Percentiles rank a stretch among this genome's conserved stretches.
phyloP scores from a whole-genome alignment of 2,888 invertebrate species.

The Allolobophora icterica region DNA sequence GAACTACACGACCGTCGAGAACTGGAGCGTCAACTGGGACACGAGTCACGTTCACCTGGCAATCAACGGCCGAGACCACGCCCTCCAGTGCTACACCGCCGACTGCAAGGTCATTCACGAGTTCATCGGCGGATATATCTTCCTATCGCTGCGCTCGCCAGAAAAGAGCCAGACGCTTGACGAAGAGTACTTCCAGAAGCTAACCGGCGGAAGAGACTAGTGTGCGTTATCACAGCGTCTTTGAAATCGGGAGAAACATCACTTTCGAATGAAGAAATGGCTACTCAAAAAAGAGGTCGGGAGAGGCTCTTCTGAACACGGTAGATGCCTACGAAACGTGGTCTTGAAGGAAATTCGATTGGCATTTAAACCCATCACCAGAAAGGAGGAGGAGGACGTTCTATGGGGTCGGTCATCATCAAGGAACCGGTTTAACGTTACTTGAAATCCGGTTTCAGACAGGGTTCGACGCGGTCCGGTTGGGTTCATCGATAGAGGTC shows the following conservation, averaged over 20 bases:
- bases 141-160: conserved; percentile 95
- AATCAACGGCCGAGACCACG: conserved; percentile 80
- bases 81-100: conserved; percentile 91
- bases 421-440: not conserved
- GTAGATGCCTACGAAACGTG: not conserved
- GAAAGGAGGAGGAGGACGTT: too few species aligned
- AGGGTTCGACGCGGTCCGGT: not conserved
- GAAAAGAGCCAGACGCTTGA: conserved; percentile 96
- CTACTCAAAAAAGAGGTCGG: not conserved
- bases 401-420: not conserved
- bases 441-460: not conserved
- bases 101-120: conserved; percentile 97
- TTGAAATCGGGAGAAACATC: not conserved
- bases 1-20: conserved; percentile 96
- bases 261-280: not conserved
- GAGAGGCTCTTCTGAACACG: not conserved
- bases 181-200: conserved; percentile 95
- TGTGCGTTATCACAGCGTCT: not conserved
- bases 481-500: conserved; percentile 5
- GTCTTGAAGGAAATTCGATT: not conserved
- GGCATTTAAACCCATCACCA: too few species aligned
- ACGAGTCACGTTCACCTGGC: conserved; percentile 69
- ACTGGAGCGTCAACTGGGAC: conserved; percentile 99
- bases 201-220: conserved; percentile 77
- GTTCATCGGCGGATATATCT: conserved; percentile 97